Base-by-base conservation (phyloP, 2,113 vertebrate genomes). In the Urocolius indicus region DNA sequence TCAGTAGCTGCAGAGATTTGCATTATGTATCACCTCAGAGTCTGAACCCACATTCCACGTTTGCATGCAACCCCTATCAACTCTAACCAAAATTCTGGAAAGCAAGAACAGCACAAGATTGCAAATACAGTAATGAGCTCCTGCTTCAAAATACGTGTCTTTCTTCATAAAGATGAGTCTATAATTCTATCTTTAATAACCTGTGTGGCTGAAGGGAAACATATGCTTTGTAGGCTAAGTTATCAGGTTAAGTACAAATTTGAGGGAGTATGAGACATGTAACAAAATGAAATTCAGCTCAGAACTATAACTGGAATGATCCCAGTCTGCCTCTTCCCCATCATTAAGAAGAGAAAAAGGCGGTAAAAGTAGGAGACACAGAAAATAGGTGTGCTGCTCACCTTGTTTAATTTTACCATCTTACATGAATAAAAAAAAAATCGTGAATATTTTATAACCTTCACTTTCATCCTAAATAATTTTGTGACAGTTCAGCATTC, bases 381-480 rank as follows among this genome's bases (percentile, higher is more conserved):
- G 97, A 96, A 97, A 83, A 94, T 20, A 90, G 86, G 76, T 92
- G 65, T 84, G 86, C 87, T 95, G 94, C 91, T 96, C 65, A 81
- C 83, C 95, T 86, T 95, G 77, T 92, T 97, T 97, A 96, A 97
- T 98, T 96, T 96, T 94, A 76, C 84, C 68, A 52, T 94, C 95
- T 91, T 87, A 94, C 87, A 89, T 81, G 90, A 97, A 76, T 84
- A 77, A 86, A 98, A 97, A 90, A 55, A 87, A 68, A 63, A 58
- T 92, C n/a, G 97, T 97, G 5, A 98, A 98, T 98, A 95, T 98
- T 98, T 98, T 90, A 98, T 98, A 96, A 95, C 82, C 74, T 96
- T 95, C 1, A 3, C 95, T 98, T 97, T 97, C 94, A 97, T 97
- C 94, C 93, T 95, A 95, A 98, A 97, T 98, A 97, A 97, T 97